Conservation (phyloP, 2,888 invertebrate species). For the Carabus problematicus region DNA sequence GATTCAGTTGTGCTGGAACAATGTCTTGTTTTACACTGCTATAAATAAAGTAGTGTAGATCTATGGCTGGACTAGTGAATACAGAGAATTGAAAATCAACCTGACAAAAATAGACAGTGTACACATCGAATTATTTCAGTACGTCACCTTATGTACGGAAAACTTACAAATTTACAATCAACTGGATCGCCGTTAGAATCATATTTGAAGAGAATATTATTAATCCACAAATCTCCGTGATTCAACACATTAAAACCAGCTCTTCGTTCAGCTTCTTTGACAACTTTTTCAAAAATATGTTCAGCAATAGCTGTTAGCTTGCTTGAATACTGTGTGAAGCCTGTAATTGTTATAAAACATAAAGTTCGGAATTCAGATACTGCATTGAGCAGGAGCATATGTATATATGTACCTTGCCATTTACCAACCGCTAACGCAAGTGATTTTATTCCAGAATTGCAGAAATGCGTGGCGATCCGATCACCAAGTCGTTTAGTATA, state of each 20-base stretch:
- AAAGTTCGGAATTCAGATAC: not conserved
- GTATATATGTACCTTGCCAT: conserved; percentile 56
- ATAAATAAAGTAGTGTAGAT: conserved; percentile 60
- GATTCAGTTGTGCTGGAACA: conserved; percentile 8
- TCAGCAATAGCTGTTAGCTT: conserved; percentile 56
- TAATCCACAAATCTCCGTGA: conserved; percentile 64
- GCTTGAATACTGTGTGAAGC: conserved; percentile 56
- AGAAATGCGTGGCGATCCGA: conserved; percentile 48
- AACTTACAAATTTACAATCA: conserved; percentile 59
- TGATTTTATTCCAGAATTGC: conserved; percentile 47
- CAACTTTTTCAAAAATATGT: conserved; percentile 48
- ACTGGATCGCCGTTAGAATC: conserved; percentile 53
- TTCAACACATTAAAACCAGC: conserved; percentile 60
- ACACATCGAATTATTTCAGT: conserved; percentile 33
- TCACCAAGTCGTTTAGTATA: conserved; percentile 49
- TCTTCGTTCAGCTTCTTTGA: conserved; percentile 48
- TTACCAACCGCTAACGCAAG: conserved; percentile 57
- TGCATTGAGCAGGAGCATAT: too few species aligned
- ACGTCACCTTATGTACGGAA: not conserved
- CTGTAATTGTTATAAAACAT: conserved; percentile 42
- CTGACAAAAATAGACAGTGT: conserved; percentile 59
- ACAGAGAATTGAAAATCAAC: conserved; percentile 61
- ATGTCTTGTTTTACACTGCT: conserved; percentile 56
- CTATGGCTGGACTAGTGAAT: conserved; percentile 59
- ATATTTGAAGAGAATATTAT: conserved; percentile 63